These are phyloP conservation scores for Spisula subtruncata DNA, from an alignment of 2,888 invertebrate species.

Conservation along the genomic window DNA sequence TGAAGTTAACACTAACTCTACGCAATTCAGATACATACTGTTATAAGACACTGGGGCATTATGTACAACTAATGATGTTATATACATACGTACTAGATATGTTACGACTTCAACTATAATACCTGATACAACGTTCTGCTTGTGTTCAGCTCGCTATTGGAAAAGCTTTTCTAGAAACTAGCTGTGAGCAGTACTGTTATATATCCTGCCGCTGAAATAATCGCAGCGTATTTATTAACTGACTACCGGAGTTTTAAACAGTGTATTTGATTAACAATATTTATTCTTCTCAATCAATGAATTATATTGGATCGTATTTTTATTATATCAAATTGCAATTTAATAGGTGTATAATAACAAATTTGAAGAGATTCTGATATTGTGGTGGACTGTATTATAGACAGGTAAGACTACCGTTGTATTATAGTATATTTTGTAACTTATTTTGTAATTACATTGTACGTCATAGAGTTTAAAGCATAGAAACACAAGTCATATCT, in stretches of 20 bases:
- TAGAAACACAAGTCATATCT: no score
- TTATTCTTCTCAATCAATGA: background rate
- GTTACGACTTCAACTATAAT: no score
- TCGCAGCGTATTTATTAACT: background rate
- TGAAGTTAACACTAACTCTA: no score
- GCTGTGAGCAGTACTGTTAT: background rate
- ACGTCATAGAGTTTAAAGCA: no score
- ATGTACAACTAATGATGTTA: no score
- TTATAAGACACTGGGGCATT: no score
- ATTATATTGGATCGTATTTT: background rate
- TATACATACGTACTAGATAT: no score
- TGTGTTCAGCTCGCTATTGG: background rate
- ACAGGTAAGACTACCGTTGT: background rate
- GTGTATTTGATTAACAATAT: background rate
- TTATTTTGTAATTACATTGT: no score
- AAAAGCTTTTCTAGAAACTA: background rate
- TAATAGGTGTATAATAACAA: background rate
- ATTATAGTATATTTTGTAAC: no score
- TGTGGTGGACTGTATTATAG: background rate
- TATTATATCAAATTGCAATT: background rate
- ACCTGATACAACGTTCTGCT: no score
- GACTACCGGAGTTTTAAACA: background rate
- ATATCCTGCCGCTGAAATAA: background rate
- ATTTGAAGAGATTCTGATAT: background rate
- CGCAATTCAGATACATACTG: no score